Percentiles rank a stretch among this genome's conserved stretches.
These are phyloP conservation scores for Uromys caudimaculatus DNA, from an alignment of 2,797 vertebrate species.

Conservation along the genomic window DNA sequence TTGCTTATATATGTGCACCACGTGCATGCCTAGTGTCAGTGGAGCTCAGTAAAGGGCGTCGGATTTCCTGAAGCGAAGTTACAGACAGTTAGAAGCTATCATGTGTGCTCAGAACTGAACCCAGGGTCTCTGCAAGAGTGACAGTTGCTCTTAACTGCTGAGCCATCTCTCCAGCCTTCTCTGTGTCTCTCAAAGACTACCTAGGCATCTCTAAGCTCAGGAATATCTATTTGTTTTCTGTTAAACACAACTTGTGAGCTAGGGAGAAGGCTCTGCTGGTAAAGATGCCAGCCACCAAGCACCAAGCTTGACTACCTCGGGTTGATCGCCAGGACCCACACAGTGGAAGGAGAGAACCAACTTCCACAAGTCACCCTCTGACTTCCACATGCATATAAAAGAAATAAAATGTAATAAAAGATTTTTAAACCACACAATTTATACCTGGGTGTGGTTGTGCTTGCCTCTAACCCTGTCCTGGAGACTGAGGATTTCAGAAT, in stretches of 20 bases:
- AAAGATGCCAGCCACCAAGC: background rate
- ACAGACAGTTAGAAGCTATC: background rate
- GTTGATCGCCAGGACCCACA: background rate
- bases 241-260: background rate
- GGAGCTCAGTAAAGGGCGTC: background rate
- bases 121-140: background rate
- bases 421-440: background rate
- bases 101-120: background rate
- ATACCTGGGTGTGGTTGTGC: background rate
- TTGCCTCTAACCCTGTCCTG: background rate
- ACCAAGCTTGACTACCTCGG: background rate
- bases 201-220: background rate
- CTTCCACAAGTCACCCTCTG: background rate
- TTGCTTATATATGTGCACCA: background rate
- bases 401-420: background rate
- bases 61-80: background rate
- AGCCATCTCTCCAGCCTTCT: background rate
- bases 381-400: background rate
- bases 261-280: background rate
- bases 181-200: background rate
- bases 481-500: background rate
- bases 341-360: background rate
- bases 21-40: background rate
- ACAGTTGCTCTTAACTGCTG: background rate
- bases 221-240: background rate